Conservation (phyloP, 2,888 invertebrate genomes). For the Galerucella calmariensis region DNA sequence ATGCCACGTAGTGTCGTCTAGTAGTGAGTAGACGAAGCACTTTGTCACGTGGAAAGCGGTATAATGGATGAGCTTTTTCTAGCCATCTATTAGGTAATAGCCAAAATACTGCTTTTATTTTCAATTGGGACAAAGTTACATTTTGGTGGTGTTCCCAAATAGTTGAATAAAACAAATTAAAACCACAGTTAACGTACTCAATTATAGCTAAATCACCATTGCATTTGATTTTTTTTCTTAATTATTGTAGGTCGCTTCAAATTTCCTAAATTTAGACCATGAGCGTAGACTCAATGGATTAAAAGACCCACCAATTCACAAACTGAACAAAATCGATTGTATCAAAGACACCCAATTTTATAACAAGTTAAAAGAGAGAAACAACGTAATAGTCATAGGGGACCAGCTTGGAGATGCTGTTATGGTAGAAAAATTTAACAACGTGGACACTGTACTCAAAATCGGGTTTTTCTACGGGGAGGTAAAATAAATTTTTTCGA, state of each 20-base stretch:
- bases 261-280: not conserved
- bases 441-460: conserved; percentile 69
- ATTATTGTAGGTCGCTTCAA: not conserved
- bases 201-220: no score
- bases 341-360: not conserved
- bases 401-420: conserved; percentile 91
- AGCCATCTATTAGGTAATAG: no score
- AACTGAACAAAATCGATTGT: not conserved
- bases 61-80: no score
- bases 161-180: no score
- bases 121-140: not conserved
- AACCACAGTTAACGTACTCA: no score
- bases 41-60: no score
- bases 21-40: no score
- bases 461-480: conserved; percentile 79
- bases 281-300: not conserved
- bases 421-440: conserved; percentile 90
- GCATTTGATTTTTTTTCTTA: no score
- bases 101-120: no score
- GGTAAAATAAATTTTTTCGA: not conserved
- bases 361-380: not conserved
- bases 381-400: not conserved
- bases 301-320: not conserved
- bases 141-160: no score
- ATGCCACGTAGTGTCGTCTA: no score